phyloP scores from a whole-genome alignment of 1,140 invertebrate species.

The Homalodisca vitripennis region DNA sequence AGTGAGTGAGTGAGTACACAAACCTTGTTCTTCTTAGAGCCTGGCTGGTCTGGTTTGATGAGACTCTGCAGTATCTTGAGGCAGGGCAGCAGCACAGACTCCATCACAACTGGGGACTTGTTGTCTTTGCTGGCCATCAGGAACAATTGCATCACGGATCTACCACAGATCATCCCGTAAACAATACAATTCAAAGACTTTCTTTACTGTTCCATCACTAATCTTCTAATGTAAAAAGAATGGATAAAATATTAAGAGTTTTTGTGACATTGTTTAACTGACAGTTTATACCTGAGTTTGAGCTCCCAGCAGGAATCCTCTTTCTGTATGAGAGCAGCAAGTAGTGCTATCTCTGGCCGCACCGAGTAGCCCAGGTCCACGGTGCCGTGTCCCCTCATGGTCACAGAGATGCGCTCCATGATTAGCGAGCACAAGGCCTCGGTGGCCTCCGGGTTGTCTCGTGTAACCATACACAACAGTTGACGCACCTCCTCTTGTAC shows the following conservation, averaged over 20 bases:
- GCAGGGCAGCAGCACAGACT: conserved; percentile 77
- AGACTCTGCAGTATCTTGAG: conserved; percentile 79
- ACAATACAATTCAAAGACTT: too few relatives aligned
- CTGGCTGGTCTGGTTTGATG: conserved; percentile 66
- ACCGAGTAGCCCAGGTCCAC: conserved; percentile 75
- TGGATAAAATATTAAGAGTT: too few relatives aligned
- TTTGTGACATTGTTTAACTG: too few relatives aligned
- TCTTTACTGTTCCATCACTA: too few relatives aligned
- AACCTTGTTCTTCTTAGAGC: conserved; percentile 57
- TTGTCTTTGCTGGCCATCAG: conserved; percentile 70
- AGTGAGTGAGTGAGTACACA: conserved; percentile 29
- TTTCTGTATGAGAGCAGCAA: conserved; percentile 84
- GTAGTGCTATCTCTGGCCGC: conserved; percentile 83
- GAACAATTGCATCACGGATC: conserved; percentile 85
- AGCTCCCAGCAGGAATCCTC: conserved; percentile 96
- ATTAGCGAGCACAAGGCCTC: conserved; percentile 81
- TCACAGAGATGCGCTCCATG: conserved; percentile 76
- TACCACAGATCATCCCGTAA: conserved; percentile 40
- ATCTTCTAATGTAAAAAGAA: too few relatives aligned
- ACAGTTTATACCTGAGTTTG: conserved; percentile 63
- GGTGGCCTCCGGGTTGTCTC: conserved; percentile 85
- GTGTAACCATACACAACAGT: conserved; percentile 85
- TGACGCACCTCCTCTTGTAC: conserved; percentile 85
- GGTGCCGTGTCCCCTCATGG: conserved; percentile 63
- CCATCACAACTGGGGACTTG: conserved; percentile 71